Conservation (phyloP, 2,888 invertebrate species). For the Sarcophaga rosellei region DNA sequence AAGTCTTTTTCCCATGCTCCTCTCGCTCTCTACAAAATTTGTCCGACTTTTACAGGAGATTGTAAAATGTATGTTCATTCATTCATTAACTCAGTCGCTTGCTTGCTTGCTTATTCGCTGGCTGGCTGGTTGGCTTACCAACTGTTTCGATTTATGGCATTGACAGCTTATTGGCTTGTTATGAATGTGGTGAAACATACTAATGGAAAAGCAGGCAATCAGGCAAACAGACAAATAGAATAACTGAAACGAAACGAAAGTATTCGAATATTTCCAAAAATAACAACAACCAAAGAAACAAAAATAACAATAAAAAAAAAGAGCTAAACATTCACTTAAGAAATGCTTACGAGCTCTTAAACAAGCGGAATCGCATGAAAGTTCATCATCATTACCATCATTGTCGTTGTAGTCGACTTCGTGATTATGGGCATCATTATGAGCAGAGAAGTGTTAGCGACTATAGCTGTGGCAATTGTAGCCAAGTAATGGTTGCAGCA, state of each 20-base stretch:
- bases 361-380: conserved; percentile 30
- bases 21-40: conserved; percentile 49
- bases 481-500: conserved; percentile 41
- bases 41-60: conserved; percentile 58
- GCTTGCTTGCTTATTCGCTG: neutral
- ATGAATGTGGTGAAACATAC: conserved; percentile 36
- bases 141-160: conserved; percentile 58
- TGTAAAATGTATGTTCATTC: conserved; percentile 24
- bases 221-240: neutral
- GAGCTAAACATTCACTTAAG: conserved; percentile 51
- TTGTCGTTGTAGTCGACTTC: conserved; percentile 5
- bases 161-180: conserved; percentile 63
- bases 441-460: neutral
- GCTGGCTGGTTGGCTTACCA: conserved; percentile 26
- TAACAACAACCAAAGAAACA: neutral
- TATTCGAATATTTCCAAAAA: conserved; percentile 33
- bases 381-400: conserved; percentile 48
- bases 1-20: conserved; percentile 65
- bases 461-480: conserved; percentile 7
- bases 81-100: conserved; percentile 37
- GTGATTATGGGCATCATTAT: conserved; percentile 36
- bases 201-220: conserved; percentile 2
- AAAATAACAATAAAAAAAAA: neutral
- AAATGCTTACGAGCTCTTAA: conserved; percentile 21
- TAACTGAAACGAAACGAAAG: neutral